Conservation (phyloP, 2,888 invertebrate species). For the Bellardia pandia region DNA sequence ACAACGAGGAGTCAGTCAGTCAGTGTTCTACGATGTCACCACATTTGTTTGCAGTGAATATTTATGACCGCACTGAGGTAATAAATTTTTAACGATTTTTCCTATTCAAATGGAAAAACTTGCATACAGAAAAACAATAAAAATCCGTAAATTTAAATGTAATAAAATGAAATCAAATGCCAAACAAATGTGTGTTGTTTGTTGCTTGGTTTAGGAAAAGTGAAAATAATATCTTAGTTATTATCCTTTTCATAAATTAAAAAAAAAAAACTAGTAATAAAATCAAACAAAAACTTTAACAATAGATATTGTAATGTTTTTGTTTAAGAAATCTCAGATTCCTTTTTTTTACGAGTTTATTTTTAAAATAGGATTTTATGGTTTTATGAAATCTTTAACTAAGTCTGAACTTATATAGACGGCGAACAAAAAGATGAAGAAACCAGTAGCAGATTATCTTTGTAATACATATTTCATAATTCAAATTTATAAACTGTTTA, state of each 20-base stretch:
- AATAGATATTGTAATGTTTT: neutral
- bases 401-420: neutral
- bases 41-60: slow-evolving; percentile 63
- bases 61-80: slow-evolving; percentile 64
- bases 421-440: neutral
- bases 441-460: slow-evolving; percentile 8
- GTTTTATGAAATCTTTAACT: slow-evolving; percentile 7
- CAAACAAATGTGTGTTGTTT: slow-evolving; percentile 54
- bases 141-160: slow-evolving; percentile 64
- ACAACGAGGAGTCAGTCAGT: slow-evolving; percentile 43
- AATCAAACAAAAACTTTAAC: slow-evolving; percentile 28
- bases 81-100: slow-evolving; percentile 70
- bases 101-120: slow-evolving; percentile 23
- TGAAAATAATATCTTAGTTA: slow-evolving; percentile 47
- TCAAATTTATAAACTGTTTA: too few relatives aligned
- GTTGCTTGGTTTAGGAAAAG: slow-evolving; percentile 37
- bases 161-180: slow-evolving; percentile 72
- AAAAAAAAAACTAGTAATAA: slow-evolving; percentile 12
- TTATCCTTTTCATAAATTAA: slow-evolving; percentile 48
- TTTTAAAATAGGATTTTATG: slow-evolving; percentile 25
- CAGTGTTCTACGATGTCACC: slow-evolving; percentile 63
- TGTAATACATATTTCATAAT: neutral
- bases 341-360: slow-evolving; percentile 30
- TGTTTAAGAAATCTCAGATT: slow-evolving; percentile 9
- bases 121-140: slow-evolving; percentile 50